Evolutionary conservation across 2,888 invertebrate genomes (phyloP), one percentile per base, ranked within the genome.

Genomic region (Hartigia nigra): DNA sequence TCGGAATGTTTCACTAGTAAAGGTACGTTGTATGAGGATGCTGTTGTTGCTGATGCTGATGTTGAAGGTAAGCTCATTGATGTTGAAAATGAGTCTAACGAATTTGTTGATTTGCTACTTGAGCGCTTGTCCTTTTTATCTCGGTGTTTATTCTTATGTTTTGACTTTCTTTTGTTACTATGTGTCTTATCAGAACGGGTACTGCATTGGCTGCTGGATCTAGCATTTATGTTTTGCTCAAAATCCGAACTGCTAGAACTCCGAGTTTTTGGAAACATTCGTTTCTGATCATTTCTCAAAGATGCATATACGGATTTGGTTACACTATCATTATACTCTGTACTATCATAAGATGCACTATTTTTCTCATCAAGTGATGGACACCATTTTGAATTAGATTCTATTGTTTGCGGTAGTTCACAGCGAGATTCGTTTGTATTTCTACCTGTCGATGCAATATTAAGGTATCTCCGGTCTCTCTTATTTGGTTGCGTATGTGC

Each of bases 1-100:
- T 85, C 86, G 77, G 85, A 85, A 82, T 87, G 84, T 83, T 85
- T 88, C 14, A 82, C 80, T 39, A 79, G 74, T 14, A 80, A 78
- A 82, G 77, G 76, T 69, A 72, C 74, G 35, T 81, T 70, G 77
- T 77, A 78, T 70, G 70, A 70, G 4, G 78, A 74, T 23, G 78
- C 39, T n/a, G 76, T 74, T 23, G 76, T 72, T 35, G 39, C 74
- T 34, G 70, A 31, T n/a, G 76, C 69, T 23, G 76, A 76, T 35
- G 39, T 76, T 34, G 70, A 31, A 32, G 78, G 76, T 74, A 72
- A n/a, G 72, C 75, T 85, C 69, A 55, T 55, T 55, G 78, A 77
- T 31, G 31, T 36, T 31, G 81, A 80, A 74, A 80, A 77, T 74
- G 81, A 79, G 77, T 80, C 77, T 34, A 74, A 74, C 34, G 82